Percentiles rank a stretch among this genome's conserved stretches.
phyloP scores from a whole-genome alignment of 2,888 invertebrate genomes.

The Mythimna lalbum region DNA sequence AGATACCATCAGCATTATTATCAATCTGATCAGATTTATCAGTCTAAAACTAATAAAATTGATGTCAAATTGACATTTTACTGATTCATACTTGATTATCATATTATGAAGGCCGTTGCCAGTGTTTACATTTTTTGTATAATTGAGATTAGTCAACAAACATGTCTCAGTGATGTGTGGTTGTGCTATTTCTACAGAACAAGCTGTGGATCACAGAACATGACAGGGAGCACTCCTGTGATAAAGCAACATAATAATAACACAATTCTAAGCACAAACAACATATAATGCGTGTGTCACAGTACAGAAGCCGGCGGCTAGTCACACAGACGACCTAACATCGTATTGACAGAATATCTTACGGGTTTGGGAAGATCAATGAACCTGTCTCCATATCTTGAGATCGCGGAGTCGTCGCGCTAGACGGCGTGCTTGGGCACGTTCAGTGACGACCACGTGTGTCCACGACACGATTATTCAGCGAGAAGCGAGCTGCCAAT shows the following conservation, averaged over 20 bases:
- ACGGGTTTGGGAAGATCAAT: constrained; percentile 83
- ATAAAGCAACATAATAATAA: constrained; percentile 48
- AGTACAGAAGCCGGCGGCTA: constrained; percentile 70
- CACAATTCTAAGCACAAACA: constrained; percentile 59
- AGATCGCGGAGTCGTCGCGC: constrained; percentile 69
- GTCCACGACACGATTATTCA: constrained; percentile 75
- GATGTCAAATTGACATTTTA: constrained; percentile 34
- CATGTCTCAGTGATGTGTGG: constrained; percentile 14
- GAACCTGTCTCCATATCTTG: constrained; percentile 80
- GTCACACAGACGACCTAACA: constrained; percentile 73
- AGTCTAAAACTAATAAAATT: constrained; percentile 33
- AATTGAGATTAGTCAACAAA: constrained; percentile 52
- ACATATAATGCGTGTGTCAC: constrained; percentile 64
- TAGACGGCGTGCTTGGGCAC: constrained; percentile 69
- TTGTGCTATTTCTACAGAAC: constrained; percentile 29
- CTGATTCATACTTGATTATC: constrained; percentile 32
- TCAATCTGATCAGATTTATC: constrained; percentile 34
- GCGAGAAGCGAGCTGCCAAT: constrained; percentile 82
- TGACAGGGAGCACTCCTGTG: constrained; percentile 17
- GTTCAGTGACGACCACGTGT: constrained; percentile 80
- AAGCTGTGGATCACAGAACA: constrained; percentile 28
- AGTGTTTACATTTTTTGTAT: constrained; percentile 63
- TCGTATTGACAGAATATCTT: constrained; percentile 75
- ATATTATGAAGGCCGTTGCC: constrained; percentile 47
- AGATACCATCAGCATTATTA: neutral